A percentile compares a stretch with the other conserved stretches of the same genome.
These are phyloP conservation scores for Mus pahari DNA, from an alignment of 2,113 vertebrate species.

Conservation along the genomic window DNA sequence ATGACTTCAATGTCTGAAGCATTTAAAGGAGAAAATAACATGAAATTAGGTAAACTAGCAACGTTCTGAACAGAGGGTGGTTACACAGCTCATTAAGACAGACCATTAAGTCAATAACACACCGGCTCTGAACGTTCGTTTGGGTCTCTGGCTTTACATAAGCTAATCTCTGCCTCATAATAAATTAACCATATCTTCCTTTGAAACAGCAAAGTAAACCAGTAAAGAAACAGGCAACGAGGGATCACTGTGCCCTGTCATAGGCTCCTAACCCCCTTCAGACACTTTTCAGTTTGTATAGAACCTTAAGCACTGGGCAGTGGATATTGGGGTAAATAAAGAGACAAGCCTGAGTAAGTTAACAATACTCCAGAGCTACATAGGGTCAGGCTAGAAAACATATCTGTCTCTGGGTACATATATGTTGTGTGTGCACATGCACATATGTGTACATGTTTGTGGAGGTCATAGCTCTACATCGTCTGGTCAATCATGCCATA, in stretches of 20 bases:
- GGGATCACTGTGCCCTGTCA: neutral
- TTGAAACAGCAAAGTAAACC: constrained; percentile 22
- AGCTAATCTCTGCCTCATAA: constrained; percentile 46
- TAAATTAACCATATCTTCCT: constrained; percentile 45
- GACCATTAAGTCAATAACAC: constrained; percentile 49
- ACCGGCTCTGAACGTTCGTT: neutral
- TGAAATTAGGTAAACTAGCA: constrained; percentile 62
- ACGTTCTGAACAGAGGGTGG: constrained; percentile 33
- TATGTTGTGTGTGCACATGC: neutral
- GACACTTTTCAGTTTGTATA: constrained; percentile 53
- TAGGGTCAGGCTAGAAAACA: neutral
- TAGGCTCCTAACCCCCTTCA: neutral
- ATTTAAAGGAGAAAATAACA: constrained; percentile 59
- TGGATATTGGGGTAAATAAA: constrained; percentile 41
- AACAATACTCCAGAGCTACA: neutral
- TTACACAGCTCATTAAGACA: constrained; percentile 58
- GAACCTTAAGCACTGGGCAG: neutral
- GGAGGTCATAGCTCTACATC: neutral
- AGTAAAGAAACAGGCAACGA: constrained; percentile 49
- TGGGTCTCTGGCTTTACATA: constrained; percentile 58
- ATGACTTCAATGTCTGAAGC: constrained; percentile 57
- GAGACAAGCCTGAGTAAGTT: constrained; percentile 7
- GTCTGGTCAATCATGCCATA: neutral
- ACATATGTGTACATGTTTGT: neutral
- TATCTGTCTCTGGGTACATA: neutral